Percentiles rank a stretch among this genome's conserved stretches.
phyloP scores from a whole-genome alignment of 1,140 invertebrate species.

The Tetranychus urticae region DNA sequence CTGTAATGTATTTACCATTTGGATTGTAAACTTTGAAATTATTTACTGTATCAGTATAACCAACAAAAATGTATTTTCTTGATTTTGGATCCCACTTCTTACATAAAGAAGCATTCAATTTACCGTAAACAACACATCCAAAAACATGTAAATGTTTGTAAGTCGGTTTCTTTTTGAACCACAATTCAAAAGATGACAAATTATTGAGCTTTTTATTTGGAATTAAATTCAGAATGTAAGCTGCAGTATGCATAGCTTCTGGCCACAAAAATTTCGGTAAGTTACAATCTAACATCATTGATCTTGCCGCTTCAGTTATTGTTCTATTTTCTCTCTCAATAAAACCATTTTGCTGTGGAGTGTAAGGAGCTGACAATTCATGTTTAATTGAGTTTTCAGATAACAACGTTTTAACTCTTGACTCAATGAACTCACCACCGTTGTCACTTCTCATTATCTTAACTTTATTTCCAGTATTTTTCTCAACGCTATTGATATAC shows the following conservation, averaged over 20 bases:
- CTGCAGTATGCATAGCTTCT: not conserved
- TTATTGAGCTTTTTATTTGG: not conserved
- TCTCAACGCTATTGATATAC: no score
- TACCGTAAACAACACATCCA: no score
- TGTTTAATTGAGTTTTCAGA: slow-evolving; percentile 3
- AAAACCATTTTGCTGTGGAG: slow-evolving; percentile 6
- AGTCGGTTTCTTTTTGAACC: no score
- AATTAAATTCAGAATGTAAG: slow-evolving; percentile 3
- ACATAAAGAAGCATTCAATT: no score
- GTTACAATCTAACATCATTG: not conserved
- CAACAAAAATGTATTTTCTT: no score
- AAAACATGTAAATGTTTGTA: no score
- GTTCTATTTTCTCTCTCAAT: slow-evolving; percentile 1
- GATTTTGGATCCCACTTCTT: no score
- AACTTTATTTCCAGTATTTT: no score
- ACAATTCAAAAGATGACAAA: no score
- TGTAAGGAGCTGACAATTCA: slow-evolving; percentile 8
- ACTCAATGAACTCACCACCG: slow-evolving; percentile 6
- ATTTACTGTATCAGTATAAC: no score
- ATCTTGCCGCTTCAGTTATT: not conserved
- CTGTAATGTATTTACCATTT: no score
- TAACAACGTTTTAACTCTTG: not conserved
- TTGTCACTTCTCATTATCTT: slow-evolving; percentile 3
- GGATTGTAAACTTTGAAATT: no score
- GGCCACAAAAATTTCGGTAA: not conserved